Evolutionary conservation across 2,113 vertebrate genomes (phyloP).

Genomic region (Stigmatopora argus): DNA sequence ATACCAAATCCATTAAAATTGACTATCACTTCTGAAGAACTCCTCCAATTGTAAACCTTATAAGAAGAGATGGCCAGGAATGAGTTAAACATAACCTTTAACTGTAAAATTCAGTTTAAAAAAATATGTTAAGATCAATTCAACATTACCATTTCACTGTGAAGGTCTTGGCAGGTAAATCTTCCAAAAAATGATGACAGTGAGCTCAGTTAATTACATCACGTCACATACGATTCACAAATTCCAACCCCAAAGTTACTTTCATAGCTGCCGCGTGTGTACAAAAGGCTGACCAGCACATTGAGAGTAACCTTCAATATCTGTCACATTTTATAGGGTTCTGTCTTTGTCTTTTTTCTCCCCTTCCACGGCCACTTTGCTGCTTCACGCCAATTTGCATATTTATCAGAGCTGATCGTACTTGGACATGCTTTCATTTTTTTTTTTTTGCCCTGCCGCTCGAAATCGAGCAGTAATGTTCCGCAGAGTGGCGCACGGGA

Average conservation of each 20-base stretch:
- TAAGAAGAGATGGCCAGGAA: too few relatives aligned
- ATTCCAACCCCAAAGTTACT: conserved; percentile 55
- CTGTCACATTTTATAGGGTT: conserved; percentile 78
- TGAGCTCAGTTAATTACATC: conserved; percentile 62
- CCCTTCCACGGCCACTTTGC: conserved; percentile 76
- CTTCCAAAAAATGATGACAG: conserved; percentile 49
- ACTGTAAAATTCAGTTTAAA: too few relatives aligned
- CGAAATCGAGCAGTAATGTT: conserved; percentile 53
- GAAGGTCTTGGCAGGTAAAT: conserved; percentile 42
- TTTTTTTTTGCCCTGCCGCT: conserved; percentile 28
- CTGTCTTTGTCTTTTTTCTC: neutral
- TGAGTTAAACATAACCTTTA: too few relatives aligned
- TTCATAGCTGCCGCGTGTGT: conserved; percentile 35
- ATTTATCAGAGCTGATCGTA: conserved; percentile 87
- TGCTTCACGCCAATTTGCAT: conserved; percentile 80
- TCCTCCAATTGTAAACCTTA: too few relatives aligned
- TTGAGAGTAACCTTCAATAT: conserved; percentile 78
- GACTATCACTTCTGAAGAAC: too few relatives aligned
- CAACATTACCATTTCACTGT: conserved; percentile 29
- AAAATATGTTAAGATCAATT: conserved; percentile 44
- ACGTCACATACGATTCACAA: conserved; percentile 70
- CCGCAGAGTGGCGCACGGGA: conserved; percentile 41
- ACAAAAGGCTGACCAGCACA: conserved; percentile 74
- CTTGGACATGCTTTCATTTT: conserved; percentile 73
- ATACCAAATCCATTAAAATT: too few relatives aligned